Evolutionary conservation across 2,888 invertebrate genomes (phyloP).

Genomic region (Seladonia tumulorum): DNA sequence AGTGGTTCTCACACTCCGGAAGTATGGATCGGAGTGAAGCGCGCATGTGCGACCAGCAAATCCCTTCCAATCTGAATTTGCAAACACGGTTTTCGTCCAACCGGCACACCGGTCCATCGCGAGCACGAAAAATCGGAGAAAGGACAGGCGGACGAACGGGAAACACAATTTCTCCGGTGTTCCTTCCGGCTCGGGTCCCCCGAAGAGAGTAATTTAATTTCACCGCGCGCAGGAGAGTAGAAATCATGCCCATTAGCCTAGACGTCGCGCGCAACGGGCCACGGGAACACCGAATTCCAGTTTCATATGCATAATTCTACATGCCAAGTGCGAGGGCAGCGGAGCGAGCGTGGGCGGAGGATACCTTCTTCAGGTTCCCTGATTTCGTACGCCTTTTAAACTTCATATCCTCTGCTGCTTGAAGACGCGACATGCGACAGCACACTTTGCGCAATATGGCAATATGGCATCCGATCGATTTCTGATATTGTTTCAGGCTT

Average conservation of each 20-base stretch:
- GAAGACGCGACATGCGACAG: no score
- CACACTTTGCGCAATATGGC: no score
- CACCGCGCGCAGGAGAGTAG: not conserved
- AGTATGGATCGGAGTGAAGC: not conserved
- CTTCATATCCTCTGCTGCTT: no score
- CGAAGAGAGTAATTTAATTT: not conserved
- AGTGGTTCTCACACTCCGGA: slow-evolving; percentile 44
- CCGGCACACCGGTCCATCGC: not conserved
- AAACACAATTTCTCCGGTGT: not conserved
- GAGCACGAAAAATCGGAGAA: not conserved
- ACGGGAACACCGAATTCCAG: not conserved
- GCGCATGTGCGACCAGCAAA: not conserved
- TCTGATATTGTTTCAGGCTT: no score
- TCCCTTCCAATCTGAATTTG: not conserved
- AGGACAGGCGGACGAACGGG: not conserved
- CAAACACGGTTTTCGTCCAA: not conserved
- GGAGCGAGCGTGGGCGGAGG: not conserved
- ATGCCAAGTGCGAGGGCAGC: not conserved
- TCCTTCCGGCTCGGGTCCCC: not conserved
- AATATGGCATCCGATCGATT: no score
- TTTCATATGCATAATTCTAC: not conserved
- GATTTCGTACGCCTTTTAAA: not conserved
- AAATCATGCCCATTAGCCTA: not conserved
- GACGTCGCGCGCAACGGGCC: not conserved
- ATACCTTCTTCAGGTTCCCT: not conserved